A percentile compares a stretch with the other conserved stretches of the same genome.
phyloP scores from a whole-genome alignment of 2,113 vertebrate genomes.

The Phalacrocorax aristotelis region DNA sequence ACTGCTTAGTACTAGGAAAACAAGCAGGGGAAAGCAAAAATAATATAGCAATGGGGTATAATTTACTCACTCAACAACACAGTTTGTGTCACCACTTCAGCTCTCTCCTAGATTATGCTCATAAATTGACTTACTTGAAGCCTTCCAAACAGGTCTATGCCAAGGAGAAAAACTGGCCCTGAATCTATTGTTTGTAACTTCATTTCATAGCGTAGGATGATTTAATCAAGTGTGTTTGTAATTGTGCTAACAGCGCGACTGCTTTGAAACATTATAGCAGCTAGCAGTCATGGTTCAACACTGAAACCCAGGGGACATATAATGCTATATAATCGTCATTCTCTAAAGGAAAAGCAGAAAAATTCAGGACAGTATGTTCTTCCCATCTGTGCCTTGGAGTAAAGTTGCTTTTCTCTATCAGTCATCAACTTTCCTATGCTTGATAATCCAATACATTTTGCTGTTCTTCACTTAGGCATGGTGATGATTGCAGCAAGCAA shows the following conservation, averaged over 20 bases:
- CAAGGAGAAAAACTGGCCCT: not conserved
- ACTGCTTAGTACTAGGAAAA: not conserved
- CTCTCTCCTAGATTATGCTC: not conserved
- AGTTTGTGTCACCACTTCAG: not conserved
- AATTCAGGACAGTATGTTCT: slow-evolving; percentile 27
- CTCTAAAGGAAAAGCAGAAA: slow-evolving; percentile 6
- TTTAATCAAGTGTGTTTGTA: slow-evolving; percentile 26
- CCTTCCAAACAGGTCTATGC: not conserved
- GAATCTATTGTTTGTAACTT: not conserved
- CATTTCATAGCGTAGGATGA: not conserved
- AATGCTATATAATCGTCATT: slow-evolving; percentile 14
- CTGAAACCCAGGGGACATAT: not conserved
- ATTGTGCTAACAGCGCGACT: not conserved
- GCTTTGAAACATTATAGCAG: slow-evolving; percentile 35
- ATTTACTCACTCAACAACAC: not conserved
- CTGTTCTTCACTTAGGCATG: not conserved
- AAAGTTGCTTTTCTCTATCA: not conserved
- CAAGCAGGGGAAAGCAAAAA: not conserved
- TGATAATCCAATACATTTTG: not conserved
- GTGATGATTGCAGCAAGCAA: not conserved
- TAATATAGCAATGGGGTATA: not conserved
- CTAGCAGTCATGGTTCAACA: not conserved
- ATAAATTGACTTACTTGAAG: not conserved
- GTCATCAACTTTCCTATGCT: not conserved
- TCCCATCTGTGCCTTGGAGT: slow-evolving; percentile 18